Base-by-base conservation (phyloP, 1,140 invertebrate genomes). In the Drosophila kanapiae region DNA sequence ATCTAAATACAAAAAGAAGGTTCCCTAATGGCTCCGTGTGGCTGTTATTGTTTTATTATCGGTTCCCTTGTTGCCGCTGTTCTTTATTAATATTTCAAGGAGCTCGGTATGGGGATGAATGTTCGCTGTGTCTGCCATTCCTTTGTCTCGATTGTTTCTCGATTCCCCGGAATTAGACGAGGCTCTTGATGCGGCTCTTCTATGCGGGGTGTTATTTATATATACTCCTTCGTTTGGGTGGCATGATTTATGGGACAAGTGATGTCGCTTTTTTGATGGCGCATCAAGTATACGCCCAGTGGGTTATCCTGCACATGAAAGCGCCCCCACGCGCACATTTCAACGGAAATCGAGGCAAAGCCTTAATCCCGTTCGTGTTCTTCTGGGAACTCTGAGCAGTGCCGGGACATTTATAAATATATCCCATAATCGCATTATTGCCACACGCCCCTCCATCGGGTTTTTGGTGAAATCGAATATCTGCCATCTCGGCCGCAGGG, bases 71-170 rank as follows among this genome's bases (percentile, higher is more conserved):
- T 63, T 38, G 49, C 10, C 53, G 51, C n/a, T 56, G 23, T 58
- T 76, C 45, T 60, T 57, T 76, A 84, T 61, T 75, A 83, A 80
- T 84, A 75, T 84, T 80, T 83, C 16, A 80, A 80, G 72, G 77
- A 86, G 82, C 35, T 31, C 54, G 67, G 18, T 14, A 59, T 51
- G 42, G 53, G 71, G 40, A 75, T 62, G 37, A 3, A 23, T 23
- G 23, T 62, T 27, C 58, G 31, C 31, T 42, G 56, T 33, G 29
- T 43, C 23, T 31, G 54, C 53, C 43, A 23, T 31, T 61, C 84
- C 65, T 81, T 87, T 88, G 83, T 87, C 70, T 87, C 77, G 69
- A 80, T 87, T 87, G 83, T 87, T 75, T 84, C 78, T 84, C 78
- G 69, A 81, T 87, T 87, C 84, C 77, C 18, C 9, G 61, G 80